phyloP scores from a whole-genome alignment of 1,140 invertebrate genomes.

The Drosophila aff. region DNA sequence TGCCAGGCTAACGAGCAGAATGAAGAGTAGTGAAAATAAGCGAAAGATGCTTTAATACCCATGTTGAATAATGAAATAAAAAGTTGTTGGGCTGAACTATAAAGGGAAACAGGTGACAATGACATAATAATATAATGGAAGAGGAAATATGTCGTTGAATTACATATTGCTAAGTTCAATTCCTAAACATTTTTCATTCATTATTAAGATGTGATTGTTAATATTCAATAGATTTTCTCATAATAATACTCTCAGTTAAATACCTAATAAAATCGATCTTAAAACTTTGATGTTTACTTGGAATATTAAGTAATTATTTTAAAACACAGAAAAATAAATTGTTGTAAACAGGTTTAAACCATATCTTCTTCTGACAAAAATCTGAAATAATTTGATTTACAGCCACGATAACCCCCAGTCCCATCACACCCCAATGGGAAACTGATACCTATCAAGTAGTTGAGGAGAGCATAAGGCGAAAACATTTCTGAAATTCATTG shows the following conservation, averaged over 20 bases:
- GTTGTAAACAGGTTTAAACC: too few species aligned
- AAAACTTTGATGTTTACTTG: background rate
- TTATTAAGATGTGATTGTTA: background rate
- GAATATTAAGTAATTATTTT: background rate
- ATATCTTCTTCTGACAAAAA: too few species aligned
- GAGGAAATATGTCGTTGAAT: background rate
- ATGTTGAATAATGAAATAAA: background rate
- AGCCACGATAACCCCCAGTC: background rate
- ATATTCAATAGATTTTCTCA: background rate
- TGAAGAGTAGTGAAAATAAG: conserved; percentile 9
- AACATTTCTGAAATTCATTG: conserved; percentile 61
- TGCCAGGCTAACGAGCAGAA: conserved; percentile 18
- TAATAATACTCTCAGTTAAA: background rate
- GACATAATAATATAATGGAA: background rate
- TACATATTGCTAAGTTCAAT: background rate
- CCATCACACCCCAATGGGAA: background rate
- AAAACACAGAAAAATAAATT: background rate
- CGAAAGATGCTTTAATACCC: background rate
- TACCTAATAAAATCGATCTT: background rate
- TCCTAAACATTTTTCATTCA: background rate
- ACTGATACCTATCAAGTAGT: conserved; percentile 10
- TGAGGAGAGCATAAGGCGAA: conserved; percentile 8
- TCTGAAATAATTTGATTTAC: too few species aligned
- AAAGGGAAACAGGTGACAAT: background rate
- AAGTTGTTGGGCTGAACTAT: background rate